phyloP scores from a whole-genome alignment of 2,113 vertebrate species.

The Cettia cetti region DNA sequence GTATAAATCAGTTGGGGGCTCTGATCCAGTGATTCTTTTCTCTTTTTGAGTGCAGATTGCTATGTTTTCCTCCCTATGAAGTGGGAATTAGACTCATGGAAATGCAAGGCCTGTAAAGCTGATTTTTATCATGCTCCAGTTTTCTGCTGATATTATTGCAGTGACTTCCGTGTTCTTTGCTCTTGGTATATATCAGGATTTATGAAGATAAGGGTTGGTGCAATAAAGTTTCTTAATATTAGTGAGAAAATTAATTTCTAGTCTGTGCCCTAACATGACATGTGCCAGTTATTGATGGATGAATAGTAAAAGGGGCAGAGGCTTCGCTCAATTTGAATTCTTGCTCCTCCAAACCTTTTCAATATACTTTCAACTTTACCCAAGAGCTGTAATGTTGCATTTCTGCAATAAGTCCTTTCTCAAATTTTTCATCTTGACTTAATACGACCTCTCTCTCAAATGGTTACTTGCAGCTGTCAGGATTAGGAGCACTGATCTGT shows the following conservation, averaged over 20 bases:
- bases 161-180: background rate
- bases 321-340: background rate
- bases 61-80: slow-evolving; percentile 34
- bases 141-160: slow-evolving; percentile 30
- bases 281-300: slow-evolving; percentile 21
- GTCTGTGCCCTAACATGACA: background rate
- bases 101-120: slow-evolving; percentile 31
- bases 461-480: background rate
- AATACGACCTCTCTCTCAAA: background rate
- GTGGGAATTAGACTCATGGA: slow-evolving; percentile 32
- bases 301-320: slow-evolving; percentile 5
- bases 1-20: slow-evolving; percentile 40
- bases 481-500: background rate
- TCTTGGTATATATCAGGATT: slow-evolving; percentile 15
- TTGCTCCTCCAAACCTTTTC: background rate
- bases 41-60: slow-evolving; percentile 34
- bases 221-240: slow-evolving; percentile 41
- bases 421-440: background rate
- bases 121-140: slow-evolving; percentile 26
- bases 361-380: background rate
- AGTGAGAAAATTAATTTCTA: slow-evolving; percentile 30
- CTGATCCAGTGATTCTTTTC: slow-evolving; percentile 30
- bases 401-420: background rate
- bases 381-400: background rate
- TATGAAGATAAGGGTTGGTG: slow-evolving; percentile 29